Base-by-base conservation (phyloP, 2,888 invertebrate genomes). In the Phymatocera aterrima region DNA sequence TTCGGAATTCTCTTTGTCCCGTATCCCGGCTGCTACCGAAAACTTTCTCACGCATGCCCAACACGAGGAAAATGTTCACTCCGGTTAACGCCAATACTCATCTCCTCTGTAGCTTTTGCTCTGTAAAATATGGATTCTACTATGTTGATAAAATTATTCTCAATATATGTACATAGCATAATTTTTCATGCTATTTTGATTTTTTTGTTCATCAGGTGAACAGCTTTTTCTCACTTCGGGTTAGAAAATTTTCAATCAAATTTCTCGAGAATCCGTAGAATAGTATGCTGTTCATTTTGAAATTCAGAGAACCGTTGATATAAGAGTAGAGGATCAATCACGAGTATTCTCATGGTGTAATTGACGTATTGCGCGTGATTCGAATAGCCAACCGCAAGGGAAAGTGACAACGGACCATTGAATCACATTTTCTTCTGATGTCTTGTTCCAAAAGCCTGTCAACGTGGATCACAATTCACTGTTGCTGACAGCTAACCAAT, bases 1-100 rank as follows among this genome's bases (percentile, higher is more conserved):
- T 78, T 74, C 46, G 78, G 37, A 57, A 78, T 78, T 78, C 78
- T 37, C 60, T 78, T 78, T 78, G 74, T 78, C 72, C 51, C 28
- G n/a, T n/a, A 15, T 31, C 2, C n/a, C 15, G 15, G 54, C 51
- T 46, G 46, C 3, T 34, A 12, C 34, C 12, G 51, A 72, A 43
- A 72, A 34, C 51, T 28, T 72, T 51, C n/a, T 51, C 72, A 72
- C 72, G 34, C 51, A 70, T 51, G 28, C 70, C n/a, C 8, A 65
- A 65, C 77, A 46, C 65, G 77, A 48, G 18, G 31, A 48, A 64
- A 77, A 77, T 77, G 65, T 12, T 28, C 48, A 48, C 12, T 34
- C 4, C 40, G 6, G 24, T 24, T 57, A 57, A 57, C 57, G 57
- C 28, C 57, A 28, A 28, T n/a, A n/a, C n/a, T n/a, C n/a, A 40